phyloP scores from a whole-genome alignment of 2,888 invertebrate species.

The Pollenia amentaria region DNA sequence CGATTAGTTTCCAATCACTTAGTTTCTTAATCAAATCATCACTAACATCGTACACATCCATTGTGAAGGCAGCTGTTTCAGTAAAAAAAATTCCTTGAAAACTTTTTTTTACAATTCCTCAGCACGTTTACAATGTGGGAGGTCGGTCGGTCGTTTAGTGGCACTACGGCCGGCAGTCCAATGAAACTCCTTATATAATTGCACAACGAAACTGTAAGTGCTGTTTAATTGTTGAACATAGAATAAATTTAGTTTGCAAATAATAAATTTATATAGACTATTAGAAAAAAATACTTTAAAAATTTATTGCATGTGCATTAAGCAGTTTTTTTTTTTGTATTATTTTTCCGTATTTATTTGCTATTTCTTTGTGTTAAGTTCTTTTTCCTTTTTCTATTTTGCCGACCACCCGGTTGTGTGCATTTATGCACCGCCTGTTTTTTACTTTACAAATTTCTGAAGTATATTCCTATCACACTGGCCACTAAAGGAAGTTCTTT shows the following conservation, averaged over 20 bases:
- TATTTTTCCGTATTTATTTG: constrained; percentile 38
- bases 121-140: constrained; percentile 58
- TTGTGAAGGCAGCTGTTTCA: constrained; percentile 67
- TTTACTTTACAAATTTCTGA: constrained; percentile 37
- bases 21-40: constrained; percentile 83
- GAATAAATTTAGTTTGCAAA: neutral
- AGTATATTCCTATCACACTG: neutral
- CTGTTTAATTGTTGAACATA: neutral
- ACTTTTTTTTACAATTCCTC: neutral
- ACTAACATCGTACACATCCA: constrained; percentile 84
- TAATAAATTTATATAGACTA: constrained; percentile 1
- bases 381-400: constrained; percentile 26
- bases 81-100: neutral
- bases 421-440: constrained; percentile 70
- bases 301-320: constrained; percentile 48
- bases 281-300: constrained; percentile 6
- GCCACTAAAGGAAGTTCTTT: neutral
- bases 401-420: constrained; percentile 66
- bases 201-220: neutral
- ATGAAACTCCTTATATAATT: constrained; percentile 63
- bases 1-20: constrained; percentile 82
- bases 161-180: constrained; percentile 33
- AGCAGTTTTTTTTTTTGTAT: constrained; percentile 21
- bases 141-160: constrained; percentile 34
- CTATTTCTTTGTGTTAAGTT: constrained; percentile 54